Evolutionary conservation across 92 coral and sea anemone species (phyloP), one percentile per base, ranked within the genome.

Genomic region (Blastomussa wellsi): DNA sequence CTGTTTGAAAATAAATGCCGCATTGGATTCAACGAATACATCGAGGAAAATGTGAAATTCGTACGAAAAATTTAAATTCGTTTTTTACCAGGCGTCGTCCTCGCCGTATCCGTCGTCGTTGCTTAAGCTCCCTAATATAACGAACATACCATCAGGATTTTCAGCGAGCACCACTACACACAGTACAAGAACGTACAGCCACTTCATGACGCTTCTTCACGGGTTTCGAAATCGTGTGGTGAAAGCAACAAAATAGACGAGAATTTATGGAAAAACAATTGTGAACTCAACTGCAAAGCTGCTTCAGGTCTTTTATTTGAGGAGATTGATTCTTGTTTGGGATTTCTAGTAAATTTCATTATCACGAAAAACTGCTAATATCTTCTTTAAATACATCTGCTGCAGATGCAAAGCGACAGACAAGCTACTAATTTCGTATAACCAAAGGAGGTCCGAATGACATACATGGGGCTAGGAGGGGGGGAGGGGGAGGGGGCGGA

Each of bases 121-220:
- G n/a, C n/a, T n/a, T n/a, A n/a, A n/a, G n/a, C n/a, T n/a, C n/a
- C n/a, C n/a, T n/a, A n/a, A n/a, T n/a, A n/a, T n/a, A n/a, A n/a
- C n/a, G n/a, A n/a, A 10, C 86, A 49, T 80, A 89, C 92, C 89
- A 5, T 89, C 92, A 2, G 92, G 92, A 37, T 84, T 85, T 28
- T 83, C 79, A 44, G 89, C 88, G 32, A 81, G 83, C 41, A 80
- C 70, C 28, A 80, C 75, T 53, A 72, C 76, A 32, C 78, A 66
- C 39, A 87, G 49, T 22, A 80, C 76, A 38, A 86, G 53, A 70
- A 76, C 60, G 67, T 31, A 67, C 5, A 85, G 80, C 89, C 86
- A 86, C 89, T 67, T 89, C 92, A 89, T 89, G 36, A 69, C 71
- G 79, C 72, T 59, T 26, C 79, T 38, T 74, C 51, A n/a, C 52